Evolutionary conservation across 37 sponge, comb jelly and placozoan genomes (phyloP).

Genomic region (Lycopodina hypogea): DNA sequence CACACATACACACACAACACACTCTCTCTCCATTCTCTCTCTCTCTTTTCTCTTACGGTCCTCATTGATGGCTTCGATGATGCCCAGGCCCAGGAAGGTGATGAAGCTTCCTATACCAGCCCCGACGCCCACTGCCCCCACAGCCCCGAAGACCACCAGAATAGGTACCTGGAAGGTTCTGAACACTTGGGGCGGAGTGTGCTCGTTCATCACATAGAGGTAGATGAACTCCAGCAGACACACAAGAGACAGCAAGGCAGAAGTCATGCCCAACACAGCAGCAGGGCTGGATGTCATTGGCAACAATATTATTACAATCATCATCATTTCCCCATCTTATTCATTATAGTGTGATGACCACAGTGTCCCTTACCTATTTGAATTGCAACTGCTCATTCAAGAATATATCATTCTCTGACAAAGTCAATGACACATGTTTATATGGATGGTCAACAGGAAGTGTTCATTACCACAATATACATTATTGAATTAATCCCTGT

Average conservation of each 20-base stretch:
- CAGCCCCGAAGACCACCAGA: slow-evolving; percentile 3
- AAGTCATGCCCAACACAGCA: slow-evolving; percentile 27
- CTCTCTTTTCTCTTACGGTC: too few relatives aligned
- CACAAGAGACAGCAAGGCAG: slow-evolving; percentile 39
- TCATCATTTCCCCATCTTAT: too few relatives aligned
- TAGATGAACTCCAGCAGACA: slow-evolving; percentile 44
- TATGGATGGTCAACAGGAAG: too few relatives aligned
- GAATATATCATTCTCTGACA: too few relatives aligned
- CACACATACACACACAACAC: slow-evolving; percentile 8
- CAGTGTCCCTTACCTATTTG: too few relatives aligned
- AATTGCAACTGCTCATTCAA: too few relatives aligned
- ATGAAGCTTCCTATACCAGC: slow-evolving; percentile 9
- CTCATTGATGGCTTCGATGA: slow-evolving; percentile 5
- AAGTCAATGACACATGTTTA: too few relatives aligned
- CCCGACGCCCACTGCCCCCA: slow-evolving; percentile 10
- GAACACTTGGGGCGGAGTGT: background rate
- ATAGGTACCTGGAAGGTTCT: background rate
- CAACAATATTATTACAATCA: background rate
- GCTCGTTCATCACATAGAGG: slow-evolving; percentile 42
- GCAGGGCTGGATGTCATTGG: slow-evolving; percentile 3
- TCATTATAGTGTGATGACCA: too few relatives aligned
- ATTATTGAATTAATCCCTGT: too few relatives aligned
- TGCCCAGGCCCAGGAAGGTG: slow-evolving; percentile 43
- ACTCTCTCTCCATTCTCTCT: too few relatives aligned
- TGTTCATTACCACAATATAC: too few relatives aligned